Base-by-base conservation (phyloP, 2,797 vertebrate genomes). In the Tamandua tetradactyla region DNA sequence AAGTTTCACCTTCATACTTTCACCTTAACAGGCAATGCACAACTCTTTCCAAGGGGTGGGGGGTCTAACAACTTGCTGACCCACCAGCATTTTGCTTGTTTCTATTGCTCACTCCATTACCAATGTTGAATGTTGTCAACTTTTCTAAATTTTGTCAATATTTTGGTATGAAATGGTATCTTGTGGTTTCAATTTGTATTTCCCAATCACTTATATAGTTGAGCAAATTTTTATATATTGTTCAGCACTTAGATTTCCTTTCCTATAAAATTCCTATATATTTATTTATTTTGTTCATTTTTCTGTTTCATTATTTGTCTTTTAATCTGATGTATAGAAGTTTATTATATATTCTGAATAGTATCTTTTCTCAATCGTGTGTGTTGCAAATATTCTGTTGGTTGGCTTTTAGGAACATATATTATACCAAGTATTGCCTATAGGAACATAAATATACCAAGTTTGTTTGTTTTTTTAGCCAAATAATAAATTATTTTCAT, bases 381-480 rank as follows among this genome's bases (percentile, higher is more conserved):
- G 3, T 27, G 37, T 71, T 72, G 22, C 17, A 91, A 68, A 62
- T 30, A 25, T 76, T 40, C 32, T 84, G 17, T 69, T 62, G 32
- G 20, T 25, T 75, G 42, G 2, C 18, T 95, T 84, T 87, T 80
- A 55, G n/a, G n/a, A n/a, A n/a, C n/a, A n/a, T n/a, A n/a, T n/a
- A n/a, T n/a, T n/a, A n/a, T n/a, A n/a, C n/a, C n/a, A n/a, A n/a
- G n/a, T n/a, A n/a, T n/a, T n/a, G n/a, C n/a, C 30, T n/a, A 2
- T 64, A 49, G 52, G 37, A 89, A 74, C 44, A 42, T 47, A 40
- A 47, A 32, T 18, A 83, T 83, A 40, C 55, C 35, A 68, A 3
- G 32, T 32, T 94, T 84, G 92, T 55, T 12, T 91, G 37, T 94
- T 57, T 12, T 91, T 55, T 17, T 79, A 22, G 79, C 61, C 14